Evolutionary conservation across 2,797 vertebrate genomes (phyloP).

Genomic region (Premnoplex brunnescens): DNA sequence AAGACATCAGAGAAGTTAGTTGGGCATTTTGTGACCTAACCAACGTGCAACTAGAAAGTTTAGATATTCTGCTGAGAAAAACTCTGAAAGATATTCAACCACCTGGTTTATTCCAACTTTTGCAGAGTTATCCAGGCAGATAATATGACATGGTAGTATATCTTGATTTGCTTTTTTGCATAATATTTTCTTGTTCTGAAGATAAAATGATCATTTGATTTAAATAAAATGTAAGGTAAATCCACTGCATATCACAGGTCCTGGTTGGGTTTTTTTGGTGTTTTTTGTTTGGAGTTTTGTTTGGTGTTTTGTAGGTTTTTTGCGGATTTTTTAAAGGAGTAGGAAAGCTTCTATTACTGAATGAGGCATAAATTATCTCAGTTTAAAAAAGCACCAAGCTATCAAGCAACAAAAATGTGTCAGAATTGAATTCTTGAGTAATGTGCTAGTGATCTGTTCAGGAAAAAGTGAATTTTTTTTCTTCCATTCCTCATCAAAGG

Average conservation of each 20-base stretch:
- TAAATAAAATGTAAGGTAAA: neutral
- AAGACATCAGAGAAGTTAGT: neutral
- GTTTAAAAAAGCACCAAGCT: neutral
- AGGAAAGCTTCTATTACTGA: neutral
- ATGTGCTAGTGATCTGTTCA: neutral
- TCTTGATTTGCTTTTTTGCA: neutral
- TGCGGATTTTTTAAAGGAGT: neutral
- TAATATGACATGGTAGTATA: neutral
- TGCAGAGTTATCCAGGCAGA: neutral
- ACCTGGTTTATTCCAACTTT: neutral
- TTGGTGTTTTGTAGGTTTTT: neutral
- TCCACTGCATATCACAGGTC: neutral
- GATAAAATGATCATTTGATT: neutral
- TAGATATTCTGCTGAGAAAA: neutral
- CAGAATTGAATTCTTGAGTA: neutral
- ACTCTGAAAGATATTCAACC: neutral
- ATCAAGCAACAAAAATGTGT: neutral
- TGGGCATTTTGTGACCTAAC: neutral
- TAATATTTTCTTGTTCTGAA: neutral
- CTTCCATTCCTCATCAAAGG: neutral
- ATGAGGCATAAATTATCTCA: neutral
- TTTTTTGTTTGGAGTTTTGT: neutral
- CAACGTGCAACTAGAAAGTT: neutral
- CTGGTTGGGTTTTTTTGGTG: accelerated
- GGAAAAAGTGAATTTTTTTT: neutral